These are phyloP conservation scores for Chrysolina americana DNA, from an alignment of 2,888 invertebrate genomes.

Conservation along the genomic window DNA sequence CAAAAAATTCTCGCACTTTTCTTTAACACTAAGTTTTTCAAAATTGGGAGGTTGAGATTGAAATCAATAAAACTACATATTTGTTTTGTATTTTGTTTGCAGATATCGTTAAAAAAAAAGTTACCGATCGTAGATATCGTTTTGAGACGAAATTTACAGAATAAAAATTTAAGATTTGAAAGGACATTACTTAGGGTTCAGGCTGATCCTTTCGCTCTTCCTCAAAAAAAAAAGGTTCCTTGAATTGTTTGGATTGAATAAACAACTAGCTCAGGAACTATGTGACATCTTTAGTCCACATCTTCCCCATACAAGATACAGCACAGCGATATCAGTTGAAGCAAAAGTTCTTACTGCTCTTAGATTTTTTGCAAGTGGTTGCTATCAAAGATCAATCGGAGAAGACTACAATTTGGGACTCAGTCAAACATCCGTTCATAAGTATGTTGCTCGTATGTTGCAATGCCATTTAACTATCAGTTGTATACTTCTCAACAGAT, in stretches of 20 bases:
- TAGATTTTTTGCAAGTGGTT: too few species aligned
- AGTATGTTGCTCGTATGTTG: constrained; percentile 6
- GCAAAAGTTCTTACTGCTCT: too few species aligned
- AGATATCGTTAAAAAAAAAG: neutral
- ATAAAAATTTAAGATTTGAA: neutral
- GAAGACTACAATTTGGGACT: too few species aligned
- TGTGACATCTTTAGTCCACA: too few species aligned
- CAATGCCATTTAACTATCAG: neutral
- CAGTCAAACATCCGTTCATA: too few species aligned
- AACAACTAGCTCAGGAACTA: too few species aligned
- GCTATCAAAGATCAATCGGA: too few species aligned
- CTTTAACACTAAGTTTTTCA: neutral
- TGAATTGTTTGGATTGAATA: constrained; percentile 27
- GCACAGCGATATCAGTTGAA: too few species aligned
- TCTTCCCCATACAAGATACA: too few species aligned
- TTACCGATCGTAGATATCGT: neutral
- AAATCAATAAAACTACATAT: neutral
- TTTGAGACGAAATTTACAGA: neutral
- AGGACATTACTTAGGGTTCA: neutral
- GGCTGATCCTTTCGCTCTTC: constrained; percentile 17
- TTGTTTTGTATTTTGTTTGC: neutral
- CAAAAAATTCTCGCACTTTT: constrained; percentile 25
- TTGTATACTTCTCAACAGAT: neutral
- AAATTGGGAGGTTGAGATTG: neutral
- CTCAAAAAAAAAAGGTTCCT: constrained; percentile 21